Percentiles rank a stretch among this genome's conserved stretches.
Evolutionary conservation across 2,888 invertebrate genomes (phyloP).

Genomic region (Amphipyra tragopoginis): DNA sequence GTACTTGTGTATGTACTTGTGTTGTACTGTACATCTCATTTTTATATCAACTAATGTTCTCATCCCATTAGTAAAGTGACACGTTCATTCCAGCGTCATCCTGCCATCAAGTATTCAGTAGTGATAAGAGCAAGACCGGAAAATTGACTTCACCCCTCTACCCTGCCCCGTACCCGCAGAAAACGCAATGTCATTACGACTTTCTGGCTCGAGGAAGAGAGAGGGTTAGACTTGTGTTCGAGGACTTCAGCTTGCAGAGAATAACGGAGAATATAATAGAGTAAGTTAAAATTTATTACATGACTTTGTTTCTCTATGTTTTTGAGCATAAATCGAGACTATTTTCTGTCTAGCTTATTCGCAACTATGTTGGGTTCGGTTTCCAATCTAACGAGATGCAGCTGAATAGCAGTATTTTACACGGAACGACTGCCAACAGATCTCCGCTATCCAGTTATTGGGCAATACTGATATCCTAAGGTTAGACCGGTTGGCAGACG

Average conservation of each 20-base stretch:
- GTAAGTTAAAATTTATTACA: slow-evolving; percentile 83
- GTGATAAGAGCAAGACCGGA: slow-evolving; percentile 95
- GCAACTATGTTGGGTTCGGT: no score
- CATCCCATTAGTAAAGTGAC: slow-evolving; percentile 42
- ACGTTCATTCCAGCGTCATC: slow-evolving; percentile 91
- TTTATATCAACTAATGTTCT: not conserved
- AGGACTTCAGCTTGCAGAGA: slow-evolving; percentile 94
- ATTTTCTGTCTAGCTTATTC: no score
- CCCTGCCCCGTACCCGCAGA: slow-evolving; percentile 94
- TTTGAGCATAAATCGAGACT: no score
- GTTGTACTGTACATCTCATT: not conserved
- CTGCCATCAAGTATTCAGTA: slow-evolving; percentile 94
- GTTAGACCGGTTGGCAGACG: no score
- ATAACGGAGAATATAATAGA: slow-evolving; percentile 90
- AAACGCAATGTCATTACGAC: slow-evolving; percentile 96
- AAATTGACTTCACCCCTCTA: slow-evolving; percentile 95
- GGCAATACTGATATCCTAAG: no score
- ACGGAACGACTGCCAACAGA: no score
- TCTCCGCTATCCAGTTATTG: no score
- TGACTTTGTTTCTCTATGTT: no score
- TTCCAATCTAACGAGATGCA: no score
- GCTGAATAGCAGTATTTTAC: no score
- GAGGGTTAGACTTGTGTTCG: slow-evolving; percentile 94
- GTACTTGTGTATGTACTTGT: no score
- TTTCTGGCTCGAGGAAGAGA: slow-evolving; percentile 96